Conservation (phyloP, 2,888 invertebrate species). For the Cryptocephalus primarius region DNA sequence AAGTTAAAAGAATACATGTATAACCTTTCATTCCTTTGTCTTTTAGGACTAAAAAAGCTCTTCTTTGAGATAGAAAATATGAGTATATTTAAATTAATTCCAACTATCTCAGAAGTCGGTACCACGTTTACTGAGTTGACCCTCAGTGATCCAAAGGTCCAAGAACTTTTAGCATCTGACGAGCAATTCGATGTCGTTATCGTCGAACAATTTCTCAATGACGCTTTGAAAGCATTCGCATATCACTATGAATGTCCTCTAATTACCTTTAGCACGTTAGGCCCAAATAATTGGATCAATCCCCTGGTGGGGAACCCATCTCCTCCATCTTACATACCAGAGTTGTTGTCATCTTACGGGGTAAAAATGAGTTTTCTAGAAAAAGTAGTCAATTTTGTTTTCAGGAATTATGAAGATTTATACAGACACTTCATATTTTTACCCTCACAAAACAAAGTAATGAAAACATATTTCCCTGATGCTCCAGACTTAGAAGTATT, state of each 20-base stretch:
- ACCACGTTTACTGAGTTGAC: no score
- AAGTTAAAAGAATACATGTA: no score
- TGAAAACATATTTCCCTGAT: conserved; percentile 24
- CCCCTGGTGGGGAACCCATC: conserved; percentile 36
- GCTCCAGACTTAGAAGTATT: conserved; percentile 18
- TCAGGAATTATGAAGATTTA: conserved; percentile 5
- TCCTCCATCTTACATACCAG: conserved; percentile 36
- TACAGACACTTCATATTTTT: conserved; percentile 12
- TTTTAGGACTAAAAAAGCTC: no score
- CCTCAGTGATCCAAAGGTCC: conserved; percentile 18
- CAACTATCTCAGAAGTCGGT: no score
- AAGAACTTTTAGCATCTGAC: conserved; percentile 25
- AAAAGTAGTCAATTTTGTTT: conserved; percentile 40
- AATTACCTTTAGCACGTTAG: conserved; percentile 36
- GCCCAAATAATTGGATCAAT: conserved; percentile 32
- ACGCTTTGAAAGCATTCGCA: conserved; percentile 36
- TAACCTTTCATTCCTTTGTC: no score
- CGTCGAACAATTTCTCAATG: conserved; percentile 40
- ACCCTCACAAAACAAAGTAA: conserved; percentile 18
- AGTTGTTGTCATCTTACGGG: not conserved
- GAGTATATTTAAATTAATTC: no score
- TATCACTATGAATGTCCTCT: conserved; percentile 30
- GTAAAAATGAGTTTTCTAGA: conserved; percentile 40
- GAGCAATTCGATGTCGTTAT: conserved; percentile 35
- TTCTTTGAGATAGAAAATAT: no score